A percentile compares a stretch with the other conserved stretches of the same genome.
Conservation (phyloP, 2,797 vertebrate species). For the Anguilla obscura region DNA sequence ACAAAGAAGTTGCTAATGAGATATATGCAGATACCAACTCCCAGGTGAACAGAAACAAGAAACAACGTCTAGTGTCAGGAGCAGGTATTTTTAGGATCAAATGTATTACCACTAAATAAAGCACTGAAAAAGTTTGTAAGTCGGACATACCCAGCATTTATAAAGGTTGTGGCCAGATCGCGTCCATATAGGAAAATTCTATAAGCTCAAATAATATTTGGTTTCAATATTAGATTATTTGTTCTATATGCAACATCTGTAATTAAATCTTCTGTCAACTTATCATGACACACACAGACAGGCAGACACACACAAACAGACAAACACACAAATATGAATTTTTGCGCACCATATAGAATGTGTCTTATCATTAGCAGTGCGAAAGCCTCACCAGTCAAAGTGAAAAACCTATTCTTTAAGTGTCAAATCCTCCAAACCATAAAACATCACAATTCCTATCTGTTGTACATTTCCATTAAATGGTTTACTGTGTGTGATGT, state of each 20-base stretch:
- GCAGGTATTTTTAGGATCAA: slow-evolving; percentile 38
- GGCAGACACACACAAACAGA: too few relatives aligned
- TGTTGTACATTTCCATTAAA: not conserved
- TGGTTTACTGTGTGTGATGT: slow-evolving; percentile 1
- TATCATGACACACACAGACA: too few relatives aligned
- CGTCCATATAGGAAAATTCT: not conserved
- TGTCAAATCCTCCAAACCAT: not conserved
- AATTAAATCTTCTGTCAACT: too few relatives aligned
- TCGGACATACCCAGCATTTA: not conserved
- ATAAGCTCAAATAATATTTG: not conserved
- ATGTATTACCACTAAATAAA: not conserved
- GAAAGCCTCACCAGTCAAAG: too few relatives aligned
- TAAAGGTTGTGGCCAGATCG: not conserved
- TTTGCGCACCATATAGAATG: too few relatives aligned
- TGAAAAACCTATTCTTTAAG: too few relatives aligned
- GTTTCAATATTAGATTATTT: too few relatives aligned
- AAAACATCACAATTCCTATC: not conserved
- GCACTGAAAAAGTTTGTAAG: not conserved
- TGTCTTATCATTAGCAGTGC: too few relatives aligned
- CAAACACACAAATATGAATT: too few relatives aligned
- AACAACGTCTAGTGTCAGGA: slow-evolving; percentile 34
- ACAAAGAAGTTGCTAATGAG: slow-evolving; percentile 18
- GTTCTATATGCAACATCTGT: too few relatives aligned
- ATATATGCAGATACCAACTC: slow-evolving; percentile 4
- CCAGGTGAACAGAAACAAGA: slow-evolving; percentile 21